These are phyloP conservation scores for Gulo gulo DNA, from an alignment of 2,113 vertebrate species.

Conservation along the genomic window DNA sequence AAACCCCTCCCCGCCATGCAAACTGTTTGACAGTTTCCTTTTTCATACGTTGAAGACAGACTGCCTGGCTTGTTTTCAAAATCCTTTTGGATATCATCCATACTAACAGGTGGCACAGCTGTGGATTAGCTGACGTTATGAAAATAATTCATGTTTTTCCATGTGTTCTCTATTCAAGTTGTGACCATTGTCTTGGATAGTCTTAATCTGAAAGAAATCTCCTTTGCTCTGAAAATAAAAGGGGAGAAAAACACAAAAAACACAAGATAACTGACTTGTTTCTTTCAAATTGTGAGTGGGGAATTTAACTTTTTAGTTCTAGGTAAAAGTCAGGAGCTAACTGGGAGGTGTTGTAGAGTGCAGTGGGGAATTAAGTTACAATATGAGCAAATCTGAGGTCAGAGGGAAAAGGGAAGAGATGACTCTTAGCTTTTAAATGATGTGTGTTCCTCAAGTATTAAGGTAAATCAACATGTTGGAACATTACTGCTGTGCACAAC, in stretches of 20 bases:
- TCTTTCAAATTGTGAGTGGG: neutral
- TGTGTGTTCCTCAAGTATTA: neutral
- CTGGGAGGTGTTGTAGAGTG: neutral
- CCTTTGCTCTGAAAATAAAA: slow-evolving; percentile 20
- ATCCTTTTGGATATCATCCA: slow-evolving; percentile 1
- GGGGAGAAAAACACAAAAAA: neutral
- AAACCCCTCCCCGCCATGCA: neutral
- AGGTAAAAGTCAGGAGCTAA: neutral
- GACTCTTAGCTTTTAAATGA: neutral
- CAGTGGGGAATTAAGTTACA: neutral
- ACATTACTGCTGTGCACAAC: neutral
- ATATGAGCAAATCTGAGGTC: neutral
- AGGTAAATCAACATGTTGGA: neutral
- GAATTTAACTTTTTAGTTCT: neutral
- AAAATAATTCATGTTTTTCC: slow-evolving; percentile 30
- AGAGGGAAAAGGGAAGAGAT: neutral
- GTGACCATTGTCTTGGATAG: neutral
- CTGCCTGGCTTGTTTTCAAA: slow-evolving; percentile 23
- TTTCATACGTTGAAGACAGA: neutral
- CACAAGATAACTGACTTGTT: neutral
- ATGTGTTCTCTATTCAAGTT: neutral
- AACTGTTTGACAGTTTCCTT: neutral
- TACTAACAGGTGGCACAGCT: slow-evolving; percentile 54
- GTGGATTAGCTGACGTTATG: slow-evolving; percentile 31
- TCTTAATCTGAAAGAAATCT: slow-evolving; percentile 26